These are phyloP conservation scores for Anagyrus pseudococci DNA, from an alignment of 2,888 invertebrate species.

Conservation along the genomic window DNA sequence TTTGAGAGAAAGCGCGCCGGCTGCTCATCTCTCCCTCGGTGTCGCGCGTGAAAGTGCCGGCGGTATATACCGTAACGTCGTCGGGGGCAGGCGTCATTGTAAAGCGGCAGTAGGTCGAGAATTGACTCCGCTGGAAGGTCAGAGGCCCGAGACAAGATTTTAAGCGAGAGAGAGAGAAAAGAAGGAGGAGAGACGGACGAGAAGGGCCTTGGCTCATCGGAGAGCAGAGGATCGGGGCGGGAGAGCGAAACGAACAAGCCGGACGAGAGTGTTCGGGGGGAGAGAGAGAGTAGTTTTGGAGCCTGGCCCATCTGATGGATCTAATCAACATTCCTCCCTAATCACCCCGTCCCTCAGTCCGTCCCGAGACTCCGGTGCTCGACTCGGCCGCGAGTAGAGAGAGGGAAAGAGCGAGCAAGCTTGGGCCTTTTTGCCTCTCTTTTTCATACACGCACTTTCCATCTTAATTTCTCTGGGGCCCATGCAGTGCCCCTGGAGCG, in stretches of 20 bases:
- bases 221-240: no score
- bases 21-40: no score
- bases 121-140: slow-evolving; percentile 44
- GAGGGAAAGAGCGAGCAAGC: no score
- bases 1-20: no score
- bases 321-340: slow-evolving; percentile 62
- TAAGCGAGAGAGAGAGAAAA: slow-evolving; percentile 41
- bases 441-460: slow-evolving; percentile 32
- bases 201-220: neutral
- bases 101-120: slow-evolving; percentile 38
- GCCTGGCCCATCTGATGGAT: slow-evolving; percentile 56
- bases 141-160: slow-evolving; percentile 44
- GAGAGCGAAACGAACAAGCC: no score
- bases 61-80: no score
- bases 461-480: slow-evolving; percentile 36
- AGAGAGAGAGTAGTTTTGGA: slow-evolving; percentile 29
- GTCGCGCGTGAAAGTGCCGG: slow-evolving; percentile 7
- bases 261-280: slow-evolving; percentile 34
- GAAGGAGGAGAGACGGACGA: neutral
- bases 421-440: slow-evolving; percentile 22
- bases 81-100: slow-evolving; percentile 8
- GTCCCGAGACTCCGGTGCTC: no score
- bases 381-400: no score
- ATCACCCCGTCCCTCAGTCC: slow-evolving; percentile 50
- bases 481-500: slow-evolving; percentile 12